Evolutionary conservation across 2,888 invertebrate species (phyloP).

Genomic region (Drosophila formosana): DNA sequence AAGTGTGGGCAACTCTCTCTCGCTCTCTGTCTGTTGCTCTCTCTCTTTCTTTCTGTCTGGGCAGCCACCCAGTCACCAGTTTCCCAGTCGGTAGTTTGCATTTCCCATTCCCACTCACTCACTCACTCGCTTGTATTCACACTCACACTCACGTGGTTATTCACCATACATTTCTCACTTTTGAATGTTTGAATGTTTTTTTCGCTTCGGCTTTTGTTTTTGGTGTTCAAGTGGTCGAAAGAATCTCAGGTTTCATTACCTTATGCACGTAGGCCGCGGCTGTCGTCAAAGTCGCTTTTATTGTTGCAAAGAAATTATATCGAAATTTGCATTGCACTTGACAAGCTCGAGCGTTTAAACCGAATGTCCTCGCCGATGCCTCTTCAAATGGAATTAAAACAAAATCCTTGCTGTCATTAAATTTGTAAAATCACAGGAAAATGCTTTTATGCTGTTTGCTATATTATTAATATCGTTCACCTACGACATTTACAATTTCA

Average conservation of each 20-base stretch:
- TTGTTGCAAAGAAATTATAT: slow-evolving; percentile 31
- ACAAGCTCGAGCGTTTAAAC: slow-evolving; percentile 12
- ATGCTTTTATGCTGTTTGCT: slow-evolving; percentile 39
- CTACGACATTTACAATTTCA: slow-evolving; percentile 13
- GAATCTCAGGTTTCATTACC: slow-evolving; percentile 75
- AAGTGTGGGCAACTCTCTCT: slow-evolving; percentile 34
- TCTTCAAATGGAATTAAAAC: not conserved
- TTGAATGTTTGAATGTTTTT: slow-evolving; percentile 47
- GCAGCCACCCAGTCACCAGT: slow-evolving; percentile 56
- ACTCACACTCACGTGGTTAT: slow-evolving; percentile 3
- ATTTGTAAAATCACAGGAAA: slow-evolving; percentile 11
- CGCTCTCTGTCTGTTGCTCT: slow-evolving; percentile 3
- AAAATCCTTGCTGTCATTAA: not conserved
- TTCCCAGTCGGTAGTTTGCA: slow-evolving; percentile 31
- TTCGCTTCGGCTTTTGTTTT: slow-evolving; percentile 42
- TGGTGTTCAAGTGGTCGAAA: slow-evolving; percentile 51
- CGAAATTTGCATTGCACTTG: slow-evolving; percentile 33
- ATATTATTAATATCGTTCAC: slow-evolving; percentile 18
- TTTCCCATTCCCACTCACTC: slow-evolving; percentile 37
- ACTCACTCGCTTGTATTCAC: not conserved
- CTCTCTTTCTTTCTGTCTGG: slow-evolving; percentile 22
- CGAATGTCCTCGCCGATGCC: not conserved
- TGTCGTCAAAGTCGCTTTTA: slow-evolving; percentile 33
- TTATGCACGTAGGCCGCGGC: slow-evolving; percentile 68
- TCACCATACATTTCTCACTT: slow-evolving; percentile 43